A percentile compares a stretch with the other conserved stretches of the same genome.
Conservation (phyloP, 1,140 invertebrate genomes). For the Leptoteleia sp. region DNA sequence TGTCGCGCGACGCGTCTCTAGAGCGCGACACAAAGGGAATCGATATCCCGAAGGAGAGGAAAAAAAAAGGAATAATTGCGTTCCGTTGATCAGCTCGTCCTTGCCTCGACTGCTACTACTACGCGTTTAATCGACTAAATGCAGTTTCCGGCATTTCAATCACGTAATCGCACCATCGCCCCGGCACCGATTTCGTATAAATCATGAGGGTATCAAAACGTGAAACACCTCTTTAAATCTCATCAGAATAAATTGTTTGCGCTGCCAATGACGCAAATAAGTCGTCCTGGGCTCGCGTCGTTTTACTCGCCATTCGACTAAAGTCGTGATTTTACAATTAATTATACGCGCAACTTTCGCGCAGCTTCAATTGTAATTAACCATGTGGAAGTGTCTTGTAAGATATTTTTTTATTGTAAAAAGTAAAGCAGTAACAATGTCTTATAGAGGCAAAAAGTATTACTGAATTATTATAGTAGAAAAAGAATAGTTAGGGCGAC, state of each 20-base stretch:
- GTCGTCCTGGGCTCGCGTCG: not conserved
- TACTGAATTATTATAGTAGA: too few species aligned
- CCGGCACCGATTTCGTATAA: slow-evolving; percentile 41
- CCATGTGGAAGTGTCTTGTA: too few species aligned
- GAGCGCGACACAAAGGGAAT: slow-evolving; percentile 46
- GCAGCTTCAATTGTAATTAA: too few species aligned
- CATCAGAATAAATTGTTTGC: slow-evolving; percentile 40
- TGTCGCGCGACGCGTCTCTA: slow-evolving; percentile 24
- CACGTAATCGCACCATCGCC: slow-evolving; percentile 28
- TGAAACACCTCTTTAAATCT: slow-evolving; percentile 46
- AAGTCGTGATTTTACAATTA: slow-evolving; percentile 14
- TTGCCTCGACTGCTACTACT: slow-evolving; percentile 38
- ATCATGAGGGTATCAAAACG: slow-evolving; percentile 44
- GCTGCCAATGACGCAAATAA: slow-evolving; percentile 29
- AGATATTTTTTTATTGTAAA: too few species aligned
- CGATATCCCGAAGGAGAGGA: slow-evolving; percentile 61
- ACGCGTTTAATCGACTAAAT: slow-evolving; percentile 63
- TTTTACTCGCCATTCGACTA: slow-evolving; percentile 7
- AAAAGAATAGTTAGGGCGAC: too few species aligned
- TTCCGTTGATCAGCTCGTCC: slow-evolving; percentile 56
- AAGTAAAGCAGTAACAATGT: too few species aligned
- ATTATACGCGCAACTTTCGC: slow-evolving; percentile 1
- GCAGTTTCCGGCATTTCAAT: slow-evolving; percentile 59
- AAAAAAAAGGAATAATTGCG: slow-evolving; percentile 61
- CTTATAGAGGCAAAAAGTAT: too few species aligned